Evolutionary conservation across 2,888 invertebrate species (phyloP).

Genomic region (Loripinus fragilis): DNA sequence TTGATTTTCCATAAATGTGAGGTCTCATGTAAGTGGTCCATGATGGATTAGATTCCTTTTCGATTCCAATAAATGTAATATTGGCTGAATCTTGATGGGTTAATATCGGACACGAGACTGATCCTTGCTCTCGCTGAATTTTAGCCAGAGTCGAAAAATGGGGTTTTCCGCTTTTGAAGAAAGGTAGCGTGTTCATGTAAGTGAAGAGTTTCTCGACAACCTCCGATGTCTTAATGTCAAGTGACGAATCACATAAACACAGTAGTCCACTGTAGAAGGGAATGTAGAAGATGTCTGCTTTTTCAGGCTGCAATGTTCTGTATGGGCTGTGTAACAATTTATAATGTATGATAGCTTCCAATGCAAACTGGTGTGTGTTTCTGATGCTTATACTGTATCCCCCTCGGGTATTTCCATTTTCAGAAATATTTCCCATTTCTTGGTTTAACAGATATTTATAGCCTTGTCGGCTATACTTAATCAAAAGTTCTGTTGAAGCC

Average conservation of each 20-base stretch:
- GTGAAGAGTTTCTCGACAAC: constrained; percentile 49
- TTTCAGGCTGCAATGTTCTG: constrained; percentile 55
- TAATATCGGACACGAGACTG: constrained; percentile 62
- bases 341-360: constrained; percentile 71
- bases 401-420: neutral
- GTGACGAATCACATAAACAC: constrained; percentile 58
- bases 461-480: too few relatives aligned
- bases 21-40: neutral
- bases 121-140: constrained; percentile 71
- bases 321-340: constrained; percentile 68
- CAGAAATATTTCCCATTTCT: neutral
- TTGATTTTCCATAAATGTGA: constrained; percentile 37
- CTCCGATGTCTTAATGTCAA: neutral
- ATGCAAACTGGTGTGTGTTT: constrained; percentile 65
- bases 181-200: constrained; percentile 42
- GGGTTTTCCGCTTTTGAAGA: constrained; percentile 61
- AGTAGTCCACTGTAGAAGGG: constrained; percentile 66
- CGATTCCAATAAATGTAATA: constrained; percentile 70
- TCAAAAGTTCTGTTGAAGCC: too few relatives aligned
- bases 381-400: constrained; percentile 39
- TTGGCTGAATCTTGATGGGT: constrained; percentile 46
- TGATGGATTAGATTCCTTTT: constrained; percentile 60
- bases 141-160: constrained; percentile 72
- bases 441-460: too few relatives aligned
- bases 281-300: constrained; percentile 71